A percentile compares a stretch with the other conserved stretches of the same genome.
Evolutionary conservation across 2,797 vertebrate genomes (phyloP).

Genomic region (Alauda arvensis): DNA sequence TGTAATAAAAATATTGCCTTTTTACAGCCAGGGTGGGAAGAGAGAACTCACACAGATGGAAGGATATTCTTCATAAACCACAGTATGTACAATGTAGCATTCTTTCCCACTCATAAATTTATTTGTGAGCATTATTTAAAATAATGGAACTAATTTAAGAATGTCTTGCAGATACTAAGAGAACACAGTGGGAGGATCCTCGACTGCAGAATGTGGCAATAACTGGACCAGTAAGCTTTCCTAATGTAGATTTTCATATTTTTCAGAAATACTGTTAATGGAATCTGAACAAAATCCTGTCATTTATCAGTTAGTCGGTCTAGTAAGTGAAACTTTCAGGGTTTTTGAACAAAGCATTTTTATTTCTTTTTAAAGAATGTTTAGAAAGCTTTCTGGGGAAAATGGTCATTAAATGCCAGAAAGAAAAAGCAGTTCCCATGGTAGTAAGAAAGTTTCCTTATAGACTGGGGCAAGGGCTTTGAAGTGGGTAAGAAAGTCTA

Average conservation of each 20-base stretch:
- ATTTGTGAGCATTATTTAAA: not conserved
- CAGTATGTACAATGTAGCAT: conserved; percentile 74
- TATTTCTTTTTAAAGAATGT: not conserved
- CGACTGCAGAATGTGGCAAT: conserved; percentile 89
- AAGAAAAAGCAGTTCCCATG: not conserved
- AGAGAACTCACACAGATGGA: conserved; percentile 90
- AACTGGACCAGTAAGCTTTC: conserved; percentile 89
- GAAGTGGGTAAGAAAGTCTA: not conserved
- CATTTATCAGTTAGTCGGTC: not conserved
- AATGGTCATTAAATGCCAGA: not conserved
- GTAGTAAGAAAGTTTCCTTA: not conserved
- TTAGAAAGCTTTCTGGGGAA: not conserved
- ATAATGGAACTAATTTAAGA: not conserved
- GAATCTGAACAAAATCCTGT: not conserved
- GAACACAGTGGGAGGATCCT: conserved; percentile 97
- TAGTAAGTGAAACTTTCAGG: not conserved
- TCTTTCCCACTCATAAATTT: not conserved
- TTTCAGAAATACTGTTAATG: not conserved
- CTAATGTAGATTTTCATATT: not conserved
- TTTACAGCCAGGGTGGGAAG: conserved; percentile 92
- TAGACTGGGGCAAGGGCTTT: not conserved
- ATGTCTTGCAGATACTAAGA: conserved; percentile 83
- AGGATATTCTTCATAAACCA: conserved; percentile 96
- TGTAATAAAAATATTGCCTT: not conserved
- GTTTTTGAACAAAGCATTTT: not conserved